Percentiles rank a stretch among this genome's conserved stretches.
phyloP scores from a whole-genome alignment of 2,797 vertebrate species.

The Serranus cabrilla region DNA sequence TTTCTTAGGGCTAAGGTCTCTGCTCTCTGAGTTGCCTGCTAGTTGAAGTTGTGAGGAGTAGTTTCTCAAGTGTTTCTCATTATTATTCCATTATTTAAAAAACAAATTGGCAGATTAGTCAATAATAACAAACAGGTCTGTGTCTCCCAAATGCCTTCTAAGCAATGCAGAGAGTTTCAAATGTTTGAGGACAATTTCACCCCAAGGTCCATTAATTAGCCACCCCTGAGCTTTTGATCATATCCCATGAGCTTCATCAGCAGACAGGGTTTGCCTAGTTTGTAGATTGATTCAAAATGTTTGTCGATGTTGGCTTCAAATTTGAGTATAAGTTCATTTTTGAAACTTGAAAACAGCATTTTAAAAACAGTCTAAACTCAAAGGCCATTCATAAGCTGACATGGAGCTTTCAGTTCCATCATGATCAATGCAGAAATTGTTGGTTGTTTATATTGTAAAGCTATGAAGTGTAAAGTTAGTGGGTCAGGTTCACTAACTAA shows the following conservation, averaged over 20 bases:
- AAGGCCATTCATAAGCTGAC: background rate
- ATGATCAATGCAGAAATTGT: background rate
- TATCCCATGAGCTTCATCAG: background rate
- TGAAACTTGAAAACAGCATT: background rate
- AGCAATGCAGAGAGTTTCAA: background rate
- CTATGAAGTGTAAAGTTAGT: background rate
- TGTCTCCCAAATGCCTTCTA: background rate
- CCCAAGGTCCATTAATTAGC: background rate
- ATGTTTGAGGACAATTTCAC: background rate
- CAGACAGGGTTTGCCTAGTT: background rate
- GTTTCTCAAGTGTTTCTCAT: too few relatives aligned
- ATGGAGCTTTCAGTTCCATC: background rate
- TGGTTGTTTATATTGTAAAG: background rate
- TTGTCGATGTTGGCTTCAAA: background rate
- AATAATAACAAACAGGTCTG: background rate
- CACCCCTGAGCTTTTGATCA: background rate
- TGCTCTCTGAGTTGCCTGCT: too few relatives aligned
- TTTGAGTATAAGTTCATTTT: background rate
- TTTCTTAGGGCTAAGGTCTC: too few relatives aligned
- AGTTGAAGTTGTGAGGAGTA: background rate
- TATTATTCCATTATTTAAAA: too few relatives aligned
- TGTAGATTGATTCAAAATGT: background rate
- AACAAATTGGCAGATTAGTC: background rate
- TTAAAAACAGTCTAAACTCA: too few relatives aligned
- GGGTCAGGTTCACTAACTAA: background rate